Percentiles rank a stretch among this genome's conserved stretches.
Conservation (phyloP, 2,888 invertebrate genomes). For the Trissolcus brochymenae region DNA sequence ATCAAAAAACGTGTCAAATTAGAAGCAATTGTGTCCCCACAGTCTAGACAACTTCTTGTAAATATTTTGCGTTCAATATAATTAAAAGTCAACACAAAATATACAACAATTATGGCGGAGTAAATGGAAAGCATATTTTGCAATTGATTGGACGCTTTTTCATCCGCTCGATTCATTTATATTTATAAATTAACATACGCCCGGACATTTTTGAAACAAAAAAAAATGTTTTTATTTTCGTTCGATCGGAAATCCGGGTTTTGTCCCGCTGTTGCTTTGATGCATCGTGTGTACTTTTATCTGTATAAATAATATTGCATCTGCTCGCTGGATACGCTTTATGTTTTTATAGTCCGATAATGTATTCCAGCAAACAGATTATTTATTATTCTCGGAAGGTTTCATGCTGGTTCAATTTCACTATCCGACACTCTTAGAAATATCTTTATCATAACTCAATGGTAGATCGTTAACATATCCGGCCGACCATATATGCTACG, state of each 20-base stretch:
- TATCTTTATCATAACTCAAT: neutral
- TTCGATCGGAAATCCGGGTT: slow-evolving; percentile 1
- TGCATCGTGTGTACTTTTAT: slow-evolving; percentile 1
- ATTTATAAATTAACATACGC: slow-evolving; percentile 21
- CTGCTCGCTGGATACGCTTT: neutral
- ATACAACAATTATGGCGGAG: too few relatives aligned
- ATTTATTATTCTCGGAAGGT: neutral
- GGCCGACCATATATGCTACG: neutral
- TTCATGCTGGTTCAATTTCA: neutral
- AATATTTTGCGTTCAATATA: too few relatives aligned
- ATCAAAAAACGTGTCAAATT: slow-evolving; percentile 13
- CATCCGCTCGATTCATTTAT: neutral
- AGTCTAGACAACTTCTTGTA: too few relatives aligned
- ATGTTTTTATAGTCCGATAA: slow-evolving; percentile 4
- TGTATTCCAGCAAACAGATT: slow-evolving; percentile 5
- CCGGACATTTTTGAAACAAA: neutral
- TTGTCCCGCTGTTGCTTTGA: neutral
- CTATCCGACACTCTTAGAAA: neutral
- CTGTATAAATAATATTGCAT: slow-evolving; percentile 5
- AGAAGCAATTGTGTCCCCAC: neutral
- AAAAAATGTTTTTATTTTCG: neutral
- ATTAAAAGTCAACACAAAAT: too few relatives aligned
- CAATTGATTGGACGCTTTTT: neutral
- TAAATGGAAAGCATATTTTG: neutral
- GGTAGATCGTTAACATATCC: neutral